These are phyloP conservation scores for Odontamblyopus rebecca DNA, from an alignment of 2,797 vertebrate genomes.

Conservation along the genomic window DNA sequence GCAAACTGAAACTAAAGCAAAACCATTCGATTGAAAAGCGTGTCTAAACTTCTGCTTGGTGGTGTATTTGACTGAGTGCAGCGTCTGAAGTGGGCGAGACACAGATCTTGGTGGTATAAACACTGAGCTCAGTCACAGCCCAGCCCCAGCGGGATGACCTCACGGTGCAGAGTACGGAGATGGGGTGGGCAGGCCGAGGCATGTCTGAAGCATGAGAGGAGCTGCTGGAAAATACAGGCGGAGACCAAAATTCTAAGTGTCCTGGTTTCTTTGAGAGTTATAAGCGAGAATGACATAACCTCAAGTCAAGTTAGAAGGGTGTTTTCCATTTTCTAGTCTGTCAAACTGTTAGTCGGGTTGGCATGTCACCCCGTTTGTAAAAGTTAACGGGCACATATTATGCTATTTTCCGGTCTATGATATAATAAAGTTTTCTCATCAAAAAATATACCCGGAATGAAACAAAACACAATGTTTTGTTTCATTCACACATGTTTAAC, in stretches of 20 bases:
- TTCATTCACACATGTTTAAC: no score
- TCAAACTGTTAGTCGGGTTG: not conserved
- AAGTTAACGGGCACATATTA: no score
- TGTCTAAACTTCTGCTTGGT: not conserved
- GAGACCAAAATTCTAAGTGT: slow-evolving; percentile 2
- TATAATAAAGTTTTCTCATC: no score
- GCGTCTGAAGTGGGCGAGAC: slow-evolving; percentile 51
- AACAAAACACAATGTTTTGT: no score
- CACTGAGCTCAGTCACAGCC: slow-evolving; percentile 21
- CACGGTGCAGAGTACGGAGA: slow-evolving; percentile 51
- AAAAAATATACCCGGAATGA: no score
- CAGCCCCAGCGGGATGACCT: slow-evolving; percentile 58
- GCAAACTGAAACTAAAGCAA: no score
- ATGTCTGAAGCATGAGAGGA: slow-evolving; percentile 37
- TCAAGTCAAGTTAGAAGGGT: not conserved
- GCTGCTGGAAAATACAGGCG: slow-evolving; percentile 22
- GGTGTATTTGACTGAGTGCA: slow-evolving; percentile 20
- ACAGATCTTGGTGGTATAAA: slow-evolving; percentile 47
- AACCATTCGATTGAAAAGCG: no score
- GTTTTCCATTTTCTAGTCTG: not conserved
- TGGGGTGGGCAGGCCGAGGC: slow-evolving; percentile 55
- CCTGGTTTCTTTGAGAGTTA: not conserved
- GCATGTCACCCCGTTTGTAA: not conserved
- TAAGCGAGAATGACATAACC: not conserved
- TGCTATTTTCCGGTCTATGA: no score